Evolutionary conservation across 2,113 vertebrate genomes (phyloP), one percentile per base, ranked within the genome.

Genomic region (Nothobranchius kuhntae): DNA sequence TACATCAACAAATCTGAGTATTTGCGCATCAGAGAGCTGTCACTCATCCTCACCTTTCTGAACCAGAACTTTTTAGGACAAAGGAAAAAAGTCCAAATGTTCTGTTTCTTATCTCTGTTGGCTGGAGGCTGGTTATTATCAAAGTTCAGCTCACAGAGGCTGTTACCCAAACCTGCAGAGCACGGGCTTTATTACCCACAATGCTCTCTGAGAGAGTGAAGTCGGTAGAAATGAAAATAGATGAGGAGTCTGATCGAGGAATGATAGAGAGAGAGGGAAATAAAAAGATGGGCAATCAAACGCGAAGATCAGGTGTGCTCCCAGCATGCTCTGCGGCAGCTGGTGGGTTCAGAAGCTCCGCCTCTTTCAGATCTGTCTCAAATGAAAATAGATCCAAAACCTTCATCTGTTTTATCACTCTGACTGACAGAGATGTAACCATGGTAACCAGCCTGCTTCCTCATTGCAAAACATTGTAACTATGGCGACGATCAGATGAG

Each of bases 141-240:
- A 1, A 61, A 73, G 13, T 58, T 73, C 72, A 61, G 7, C 68
- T 78, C 84, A 68, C 78, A 77, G 71, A 85, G 60, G 80, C 78
- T 86, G 84, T 86, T 82, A 83, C 71, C 68, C 67, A 74, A 81
- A 83, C 75, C 86, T 71, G 73, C 78, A 56, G 78, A 83, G 75
- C 38, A 55, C 51, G 36, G 73, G 78, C 75, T 86, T 80, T 81
- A 79, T 86, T 87, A 83, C 83, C 86, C 81, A 82, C 70, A 86
- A 79, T 0, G 3, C 76, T 80, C 76, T 80, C 78, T 84, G 76
- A 62, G 71, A 74, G 74, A 60, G 73, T 15, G 53, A 55, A 53
- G 42, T 9, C 44, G 51, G 68, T 1, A 53, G 55, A 75, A 71
- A 76, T 71, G 61, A 62, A 61, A 68, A 67, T 36, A 61, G 48